Evolutionary conservation across 2,888 invertebrate species (phyloP).

Genomic region (Pseudococcus jackbeardsleyi): DNA sequence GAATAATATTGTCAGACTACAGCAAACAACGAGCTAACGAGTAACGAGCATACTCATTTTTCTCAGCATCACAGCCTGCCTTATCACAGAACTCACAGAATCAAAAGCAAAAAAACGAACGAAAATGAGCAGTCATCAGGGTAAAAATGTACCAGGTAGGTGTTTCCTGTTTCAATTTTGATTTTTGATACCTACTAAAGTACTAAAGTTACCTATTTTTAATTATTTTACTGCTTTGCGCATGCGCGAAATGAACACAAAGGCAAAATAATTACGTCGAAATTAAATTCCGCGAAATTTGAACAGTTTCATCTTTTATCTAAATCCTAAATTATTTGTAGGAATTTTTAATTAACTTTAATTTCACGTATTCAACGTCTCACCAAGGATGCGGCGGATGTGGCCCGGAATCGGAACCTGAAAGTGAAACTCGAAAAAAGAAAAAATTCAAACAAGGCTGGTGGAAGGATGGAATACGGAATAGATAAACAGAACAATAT

Average conservation of each 20-base stretch:
- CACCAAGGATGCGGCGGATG: too few relatives aligned
- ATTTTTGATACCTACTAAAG: neutral
- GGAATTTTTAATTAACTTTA: too few relatives aligned
- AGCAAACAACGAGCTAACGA: conserved; percentile 5
- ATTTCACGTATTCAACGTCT: too few relatives aligned
- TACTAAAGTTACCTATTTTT: neutral
- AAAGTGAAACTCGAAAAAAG: too few relatives aligned
- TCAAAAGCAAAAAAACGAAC: neutral
- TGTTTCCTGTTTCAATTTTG: neutral
- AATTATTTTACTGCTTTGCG: neutral
- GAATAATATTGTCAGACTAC: neutral
- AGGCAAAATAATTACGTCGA: too few relatives aligned
- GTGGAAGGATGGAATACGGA: too few relatives aligned
- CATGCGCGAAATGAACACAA: neutral
- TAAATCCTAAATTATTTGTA: too few relatives aligned
- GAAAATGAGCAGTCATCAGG: neutral
- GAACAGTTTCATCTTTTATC: too few relatives aligned
- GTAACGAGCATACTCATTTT: neutral
- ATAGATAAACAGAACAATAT: too few relatives aligned
- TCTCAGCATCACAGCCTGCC: conserved; percentile 16
- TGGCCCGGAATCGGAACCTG: too few relatives aligned
- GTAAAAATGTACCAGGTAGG: neutral
- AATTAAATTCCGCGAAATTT: too few relatives aligned
- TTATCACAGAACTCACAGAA: neutral
- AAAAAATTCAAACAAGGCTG: too few relatives aligned